A percentile compares a stretch with the other conserved stretches of the same genome.
Evolutionary conservation across 2,113 vertebrate genomes (phyloP).

Genomic region (Bombycilla garrulus): DNA sequence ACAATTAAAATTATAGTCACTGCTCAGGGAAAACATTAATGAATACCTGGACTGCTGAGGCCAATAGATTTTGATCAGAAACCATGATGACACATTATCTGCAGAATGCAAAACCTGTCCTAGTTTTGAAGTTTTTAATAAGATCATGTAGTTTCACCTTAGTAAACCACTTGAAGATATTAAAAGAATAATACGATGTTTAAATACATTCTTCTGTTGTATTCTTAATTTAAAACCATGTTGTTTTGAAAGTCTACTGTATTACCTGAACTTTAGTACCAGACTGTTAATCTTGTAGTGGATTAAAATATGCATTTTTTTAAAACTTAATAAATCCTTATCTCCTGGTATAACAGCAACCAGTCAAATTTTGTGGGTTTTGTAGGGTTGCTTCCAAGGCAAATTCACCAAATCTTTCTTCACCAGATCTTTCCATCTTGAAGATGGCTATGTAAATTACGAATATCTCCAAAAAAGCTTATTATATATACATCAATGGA

Average conservation of each 20-base stretch:
- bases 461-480: not conserved
- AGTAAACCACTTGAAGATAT: not conserved
- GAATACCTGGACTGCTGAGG: not conserved
- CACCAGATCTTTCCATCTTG: not conserved
- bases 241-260: not conserved
- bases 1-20: not conserved
- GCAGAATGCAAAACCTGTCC: not conserved
- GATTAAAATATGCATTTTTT: not conserved
- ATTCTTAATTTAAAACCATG: not conserved
- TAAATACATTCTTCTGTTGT: not conserved
- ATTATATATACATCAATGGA: not conserved
- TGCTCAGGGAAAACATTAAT: not conserved
- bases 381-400: not conserved
- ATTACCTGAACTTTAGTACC: not conserved
- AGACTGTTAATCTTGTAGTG: not conserved
- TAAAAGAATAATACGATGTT: not conserved
- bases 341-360: not conserved
- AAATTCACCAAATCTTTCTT: slow-evolving; percentile 2
- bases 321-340: not conserved
- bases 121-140: not conserved
- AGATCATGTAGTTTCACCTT: not conserved
- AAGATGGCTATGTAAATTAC: not conserved
- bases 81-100: not conserved
- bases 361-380: not conserved
- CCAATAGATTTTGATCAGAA: not conserved